A percentile compares a stretch with the other conserved stretches of the same genome.
Conservation (phyloP, 2,888 invertebrate genomes). For the Polydrusus pterygomalis region DNA sequence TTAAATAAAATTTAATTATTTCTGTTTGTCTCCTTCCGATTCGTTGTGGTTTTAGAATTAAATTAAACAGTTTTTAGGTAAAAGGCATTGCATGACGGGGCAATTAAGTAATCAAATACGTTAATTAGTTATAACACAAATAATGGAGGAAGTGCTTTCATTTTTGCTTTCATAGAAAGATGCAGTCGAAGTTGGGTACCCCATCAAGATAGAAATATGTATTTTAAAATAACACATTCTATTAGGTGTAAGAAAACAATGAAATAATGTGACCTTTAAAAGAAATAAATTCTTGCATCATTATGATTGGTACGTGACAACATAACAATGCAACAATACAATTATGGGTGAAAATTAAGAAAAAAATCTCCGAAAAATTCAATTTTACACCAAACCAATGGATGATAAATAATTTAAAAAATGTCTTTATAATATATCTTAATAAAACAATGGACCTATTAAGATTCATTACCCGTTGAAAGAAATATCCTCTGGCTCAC, state of each 20-base stretch:
- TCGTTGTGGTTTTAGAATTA: neutral
- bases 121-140: neutral
- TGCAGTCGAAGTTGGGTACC: neutral
- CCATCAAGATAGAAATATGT: neutral
- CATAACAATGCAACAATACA: neutral
- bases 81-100: neutral
- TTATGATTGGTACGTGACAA: neutral
- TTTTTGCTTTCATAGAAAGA: neutral
- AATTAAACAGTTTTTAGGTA: conserved; percentile 4
- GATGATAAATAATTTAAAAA: too few species aligned
- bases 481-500: too few species aligned
- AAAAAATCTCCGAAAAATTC: too few species aligned
- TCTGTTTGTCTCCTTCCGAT: neutral
- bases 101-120: neutral
- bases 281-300: neutral
- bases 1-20: neutral
- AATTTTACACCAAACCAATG: too few species aligned
- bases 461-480: too few species aligned
- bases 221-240: too few species aligned
- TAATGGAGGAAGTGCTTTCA: neutral
- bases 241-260: neutral
- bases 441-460: too few species aligned
- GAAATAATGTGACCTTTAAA: neutral
- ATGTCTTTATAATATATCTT: too few species aligned
- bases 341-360: too few species aligned